Evolutionary conservation across 2,797 vertebrate species (phyloP), one percentile per base, ranked within the genome.

Genomic region (Discoglossus pictus): DNA sequence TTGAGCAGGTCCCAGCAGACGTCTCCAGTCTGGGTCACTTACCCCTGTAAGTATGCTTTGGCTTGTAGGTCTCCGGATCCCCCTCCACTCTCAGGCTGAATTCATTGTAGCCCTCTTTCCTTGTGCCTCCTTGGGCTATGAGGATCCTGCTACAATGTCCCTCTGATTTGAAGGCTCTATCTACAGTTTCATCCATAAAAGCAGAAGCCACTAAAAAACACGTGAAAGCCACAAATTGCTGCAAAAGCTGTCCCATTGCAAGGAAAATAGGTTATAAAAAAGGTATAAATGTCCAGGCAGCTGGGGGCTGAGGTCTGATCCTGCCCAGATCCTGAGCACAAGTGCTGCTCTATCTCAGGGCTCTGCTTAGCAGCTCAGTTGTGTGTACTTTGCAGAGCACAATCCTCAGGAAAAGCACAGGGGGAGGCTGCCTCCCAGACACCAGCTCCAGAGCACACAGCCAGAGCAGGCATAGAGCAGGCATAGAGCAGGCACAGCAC

Each of bases 11-110:
- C n/a, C n/a, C n/a, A n/a, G n/a, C n/a, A n/a, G n/a, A n/a, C n/a
- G n/a, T n/a, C n/a, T n/a, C 7, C 21, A 6, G 12, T 25, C 46
- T 48, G 13, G 3, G 24, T 23, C 47, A 84, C 92, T 83, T 81
- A 99, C 97, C 97, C 84, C 92, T 91, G 85, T 99, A 99, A 76
- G 93, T 98, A 91, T 87, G 95, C 8, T 92, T 93, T 1, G 97
- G 95, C 76, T 96, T 96, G 68, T 98, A 99, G 85, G 84, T 90
- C 73, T 98, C 94, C 0, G 95, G 97, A 64, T 98, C 95, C 52
- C 96, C 96, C 78, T 99, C 97, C 42, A 99, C 93, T 74, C 93
- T 90, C 61, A 99, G 94, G 66, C 92, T 92, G 80, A 99, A 99
- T 83, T 98, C 97, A 68, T 78, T 95, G 81, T 91, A 95, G 61